These are phyloP conservation scores for Poecile montanus DNA, from an alignment of 2,797 vertebrate genomes.

Conservation along the genomic window DNA sequence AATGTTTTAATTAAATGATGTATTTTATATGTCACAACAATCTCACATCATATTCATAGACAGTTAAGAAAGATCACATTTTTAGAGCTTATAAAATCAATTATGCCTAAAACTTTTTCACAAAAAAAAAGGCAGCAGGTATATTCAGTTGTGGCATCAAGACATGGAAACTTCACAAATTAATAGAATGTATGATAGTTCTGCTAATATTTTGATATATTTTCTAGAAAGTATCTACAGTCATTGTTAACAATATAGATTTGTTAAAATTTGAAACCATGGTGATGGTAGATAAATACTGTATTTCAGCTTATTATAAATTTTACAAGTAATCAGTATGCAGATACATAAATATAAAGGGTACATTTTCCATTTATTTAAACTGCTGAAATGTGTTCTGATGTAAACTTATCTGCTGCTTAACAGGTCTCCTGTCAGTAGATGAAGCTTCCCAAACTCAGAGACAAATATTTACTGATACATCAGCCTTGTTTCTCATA, in stretches of 20 bases:
- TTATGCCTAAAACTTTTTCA: not conserved
- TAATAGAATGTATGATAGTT: not conserved
- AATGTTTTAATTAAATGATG: not conserved
- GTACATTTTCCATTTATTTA: not conserved
- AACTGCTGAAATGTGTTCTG: not conserved
- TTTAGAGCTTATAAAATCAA: not conserved
- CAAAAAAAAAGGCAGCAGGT: not conserved
- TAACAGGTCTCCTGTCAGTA: not conserved
- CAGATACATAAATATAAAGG: not conserved
- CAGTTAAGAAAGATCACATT: not conserved
- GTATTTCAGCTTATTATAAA: not conserved
- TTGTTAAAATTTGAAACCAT: not conserved
- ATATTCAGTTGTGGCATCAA: not conserved
- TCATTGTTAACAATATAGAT: not conserved
- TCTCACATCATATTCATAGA: not conserved
- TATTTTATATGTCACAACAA: not conserved
- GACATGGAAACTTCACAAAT: not conserved
- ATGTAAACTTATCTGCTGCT: not conserved
- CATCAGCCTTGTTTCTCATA: not conserved
- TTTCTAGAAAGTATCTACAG: not conserved
- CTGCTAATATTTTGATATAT: not conserved
- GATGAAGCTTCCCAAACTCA: not conserved
- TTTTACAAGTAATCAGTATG: not conserved
- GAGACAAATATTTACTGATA: not conserved
- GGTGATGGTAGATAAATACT: not conserved